phyloP scores from a whole-genome alignment of 2,888 invertebrate genomes.

The Synergus gifuensis region DNA sequence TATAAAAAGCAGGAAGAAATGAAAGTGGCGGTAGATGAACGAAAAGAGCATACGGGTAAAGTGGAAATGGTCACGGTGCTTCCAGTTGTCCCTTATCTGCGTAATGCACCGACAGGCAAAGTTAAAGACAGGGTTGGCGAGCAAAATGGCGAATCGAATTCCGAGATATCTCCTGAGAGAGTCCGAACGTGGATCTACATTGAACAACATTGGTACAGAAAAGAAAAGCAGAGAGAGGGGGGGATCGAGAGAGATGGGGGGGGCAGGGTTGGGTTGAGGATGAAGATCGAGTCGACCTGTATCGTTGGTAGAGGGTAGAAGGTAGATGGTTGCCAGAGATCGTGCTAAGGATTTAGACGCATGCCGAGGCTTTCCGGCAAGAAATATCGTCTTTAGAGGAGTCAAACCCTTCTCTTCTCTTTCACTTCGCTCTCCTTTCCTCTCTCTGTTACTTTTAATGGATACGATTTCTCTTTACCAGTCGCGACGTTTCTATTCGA shows the following conservation, averaged over 20 bases:
- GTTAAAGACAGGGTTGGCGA: conserved; percentile 36
- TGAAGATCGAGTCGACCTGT: conserved; percentile 38
- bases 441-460: conserved; percentile 54
- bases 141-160: conserved; percentile 52
- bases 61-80: conserved; percentile 49
- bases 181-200: conserved; percentile 37
- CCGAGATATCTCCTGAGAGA: conserved; percentile 53
- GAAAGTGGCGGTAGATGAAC: neutral
- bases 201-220: neutral
- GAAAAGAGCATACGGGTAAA: conserved; percentile 30
- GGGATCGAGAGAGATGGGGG: neutral
- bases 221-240: neutral
- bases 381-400: conserved; percentile 47
- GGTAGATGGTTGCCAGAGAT: conserved; percentile 52
- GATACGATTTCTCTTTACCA: conserved; percentile 55
- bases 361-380: conserved; percentile 48
- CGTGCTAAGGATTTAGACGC: conserved; percentile 60
- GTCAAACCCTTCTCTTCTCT: conserved; percentile 34
- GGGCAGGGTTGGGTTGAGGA: neutral
- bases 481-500: conserved; percentile 50
- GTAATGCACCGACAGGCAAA: conserved; percentile 42
- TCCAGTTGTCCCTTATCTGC: conserved; percentile 49
- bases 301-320: conserved; percentile 41
- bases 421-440: conserved; percentile 21
- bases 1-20: neutral